Percentiles rank a stretch among this genome's conserved stretches.
phyloP scores from a whole-genome alignment of 2,888 invertebrate species.

The Odontomyia ornata region DNA sequence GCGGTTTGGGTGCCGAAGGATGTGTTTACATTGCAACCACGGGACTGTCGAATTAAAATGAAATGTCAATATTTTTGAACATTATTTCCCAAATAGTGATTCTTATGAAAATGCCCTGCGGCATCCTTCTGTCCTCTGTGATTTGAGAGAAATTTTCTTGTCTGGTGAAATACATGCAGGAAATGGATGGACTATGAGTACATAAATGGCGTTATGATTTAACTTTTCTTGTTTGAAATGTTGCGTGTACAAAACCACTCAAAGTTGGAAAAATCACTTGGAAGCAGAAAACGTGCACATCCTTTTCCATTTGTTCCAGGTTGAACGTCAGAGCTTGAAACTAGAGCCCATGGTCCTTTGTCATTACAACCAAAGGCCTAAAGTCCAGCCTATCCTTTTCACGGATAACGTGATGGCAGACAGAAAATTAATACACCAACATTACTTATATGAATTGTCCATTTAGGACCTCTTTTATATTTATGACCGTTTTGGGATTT shows the following conservation, averaged over 20 bases:
- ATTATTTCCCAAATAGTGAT: too few species aligned
- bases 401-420: neutral
- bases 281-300: neutral
- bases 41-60: neutral
- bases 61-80: neutral
- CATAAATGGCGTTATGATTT: neutral
- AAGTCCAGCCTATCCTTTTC: conserved; percentile 1
- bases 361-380: conserved; percentile 5
- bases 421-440: conserved; percentile 48
- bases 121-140: neutral
- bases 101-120: neutral
- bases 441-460: conserved; percentile 51
- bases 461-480: conserved; percentile 51
- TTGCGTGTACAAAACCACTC: neutral
- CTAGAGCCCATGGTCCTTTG: conserved; percentile 7
- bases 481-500: conserved; percentile 50
- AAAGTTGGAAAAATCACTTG: neutral
- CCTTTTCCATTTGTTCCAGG: neutral
- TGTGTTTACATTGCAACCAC: neutral
- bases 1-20: neutral
- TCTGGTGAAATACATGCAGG: neutral
- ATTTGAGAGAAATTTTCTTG: neutral
- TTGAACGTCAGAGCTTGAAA: neutral
- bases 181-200: neutral
- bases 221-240: neutral